Evolutionary conservation across 1,140 invertebrate species (phyloP), one percentile per base, ranked within the genome.

Genomic region (Trichonephila clavata): DNA sequence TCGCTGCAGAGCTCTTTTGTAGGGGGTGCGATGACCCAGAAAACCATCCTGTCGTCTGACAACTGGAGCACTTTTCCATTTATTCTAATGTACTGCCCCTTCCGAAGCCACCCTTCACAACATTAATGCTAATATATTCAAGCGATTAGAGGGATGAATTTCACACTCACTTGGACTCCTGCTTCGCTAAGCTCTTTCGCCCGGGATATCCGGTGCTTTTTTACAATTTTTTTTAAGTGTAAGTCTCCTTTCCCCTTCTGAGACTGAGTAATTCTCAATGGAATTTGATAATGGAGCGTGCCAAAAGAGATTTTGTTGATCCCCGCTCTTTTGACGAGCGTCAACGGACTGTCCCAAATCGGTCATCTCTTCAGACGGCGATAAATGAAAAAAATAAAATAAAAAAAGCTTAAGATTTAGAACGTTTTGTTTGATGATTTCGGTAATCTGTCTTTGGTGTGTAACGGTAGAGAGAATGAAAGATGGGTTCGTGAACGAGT

Each of bases 81-180:
- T 68, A 68, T 68, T 77, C 71, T 77, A 32, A 39, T 39, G 71
- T 27, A 32, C 71, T 77, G 27, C 18, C 27, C 71, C 14, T 27
- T 77, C 16, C 71, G 13, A 77, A 68, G 21, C 65, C 65, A 68
- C 65, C 65, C 65, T 68, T 32, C 27, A 20, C 71, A 6, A 27
- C 71, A 77, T 77, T 77, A 77, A 77, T 77, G 71, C 27, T 77
- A 77, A 77, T 77, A 77, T 77, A 77, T 77, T 77, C 71, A 77
- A 20, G 71, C 71, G 71, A 77, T 77, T 77, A 77, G 27, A 77
- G 71, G 65, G 71, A 77, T 77, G 71, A 77, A 77, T 77, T 77
- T 77, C 71, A 77, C 71, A 77, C 71, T 77, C 71, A 77, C 71
- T 77, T 77, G 71, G 71, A 18, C 71, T 39, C n/a, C 65, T 68